Conservation (phyloP, 2,113 vertebrate species). For the Uropsilus gracilis region DNA sequence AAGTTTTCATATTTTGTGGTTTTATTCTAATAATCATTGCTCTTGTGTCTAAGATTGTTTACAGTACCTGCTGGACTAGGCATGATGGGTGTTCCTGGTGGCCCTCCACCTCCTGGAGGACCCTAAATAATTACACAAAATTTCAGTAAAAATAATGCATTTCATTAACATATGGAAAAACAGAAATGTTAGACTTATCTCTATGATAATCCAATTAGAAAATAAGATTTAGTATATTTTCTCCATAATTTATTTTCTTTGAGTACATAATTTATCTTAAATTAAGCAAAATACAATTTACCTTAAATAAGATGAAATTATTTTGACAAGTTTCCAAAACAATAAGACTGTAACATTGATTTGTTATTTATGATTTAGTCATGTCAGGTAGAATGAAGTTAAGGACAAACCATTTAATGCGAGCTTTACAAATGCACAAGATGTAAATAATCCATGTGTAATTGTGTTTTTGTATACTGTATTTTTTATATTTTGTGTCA, state of each 20-base stretch:
- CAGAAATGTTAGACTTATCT: conserved; percentile 56
- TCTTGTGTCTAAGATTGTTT: background rate
- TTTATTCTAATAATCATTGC: conserved; percentile 19
- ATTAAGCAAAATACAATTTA: conserved; percentile 66
- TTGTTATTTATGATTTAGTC: conserved; percentile 66
- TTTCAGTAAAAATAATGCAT: conserved; percentile 60
- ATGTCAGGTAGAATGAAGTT: conserved; percentile 58
- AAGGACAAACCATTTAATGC: conserved; percentile 51
- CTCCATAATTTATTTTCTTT: conserved; percentile 59
- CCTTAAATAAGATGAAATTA: conserved; percentile 50
- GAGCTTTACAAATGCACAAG: conserved; percentile 49
- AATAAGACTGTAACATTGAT: conserved; percentile 39
- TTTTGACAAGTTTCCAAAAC: conserved; percentile 69
- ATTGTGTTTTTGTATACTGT: conserved; percentile 30
- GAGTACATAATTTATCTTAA: conserved; percentile 60
- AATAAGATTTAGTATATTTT: conserved; percentile 58
- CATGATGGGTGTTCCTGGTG: conserved; percentile 99
- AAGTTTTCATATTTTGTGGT: background rate
- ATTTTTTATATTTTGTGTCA: background rate
- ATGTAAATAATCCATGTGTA: conserved; percentile 40
- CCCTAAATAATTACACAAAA: conserved; percentile 87
- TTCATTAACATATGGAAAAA: conserved; percentile 62
- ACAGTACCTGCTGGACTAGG: conserved; percentile 97
- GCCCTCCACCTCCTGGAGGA: conserved; percentile 96
- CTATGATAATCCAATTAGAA: conserved; percentile 59